These are phyloP conservation scores for Enteromius viviparus DNA, from an alignment of 2,797 vertebrate species.

Conservation along the genomic window DNA sequence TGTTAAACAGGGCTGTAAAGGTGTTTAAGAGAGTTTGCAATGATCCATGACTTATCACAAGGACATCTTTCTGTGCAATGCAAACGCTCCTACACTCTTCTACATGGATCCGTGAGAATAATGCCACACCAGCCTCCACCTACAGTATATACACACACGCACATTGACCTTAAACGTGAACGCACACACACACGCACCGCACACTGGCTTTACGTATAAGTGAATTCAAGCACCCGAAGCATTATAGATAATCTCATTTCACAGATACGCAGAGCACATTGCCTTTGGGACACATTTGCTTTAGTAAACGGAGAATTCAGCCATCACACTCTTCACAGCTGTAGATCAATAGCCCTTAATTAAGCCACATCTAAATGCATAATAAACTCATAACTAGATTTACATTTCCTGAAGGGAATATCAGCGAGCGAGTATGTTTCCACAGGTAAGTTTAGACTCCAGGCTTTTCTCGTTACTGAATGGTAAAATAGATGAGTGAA, in stretches of 20 bases:
- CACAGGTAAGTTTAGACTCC: background rate
- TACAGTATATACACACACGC: slow-evolving; percentile 28
- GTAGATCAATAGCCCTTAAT: slow-evolving; percentile 53
- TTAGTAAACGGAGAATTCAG: slow-evolving; percentile 48
- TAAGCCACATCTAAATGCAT: slow-evolving; percentile 41
- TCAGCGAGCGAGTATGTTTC: background rate
- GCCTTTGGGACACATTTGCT: slow-evolving; percentile 32
- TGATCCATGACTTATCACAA: slow-evolving; percentile 66
- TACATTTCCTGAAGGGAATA: background rate
- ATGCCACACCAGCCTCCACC: slow-evolving; percentile 50
- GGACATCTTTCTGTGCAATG: slow-evolving; percentile 66
- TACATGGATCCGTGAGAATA: slow-evolving; percentile 47
- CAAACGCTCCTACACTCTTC: slow-evolving; percentile 42
- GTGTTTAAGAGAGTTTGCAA: slow-evolving; percentile 55
- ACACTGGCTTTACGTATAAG: slow-evolving; percentile 30
- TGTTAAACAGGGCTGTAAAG: slow-evolving; percentile 55
- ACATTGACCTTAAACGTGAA: slow-evolving; percentile 17
- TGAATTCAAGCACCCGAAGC: slow-evolving; percentile 42
- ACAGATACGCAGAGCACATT: slow-evolving; percentile 45
- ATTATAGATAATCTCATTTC: slow-evolving; percentile 52
- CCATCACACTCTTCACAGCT: slow-evolving; percentile 37
- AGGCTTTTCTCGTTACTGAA: background rate
- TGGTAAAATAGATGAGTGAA: background rate
- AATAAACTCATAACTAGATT: slow-evolving; percentile 10
- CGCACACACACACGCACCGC: slow-evolving; percentile 3